Evolutionary conservation across 2,888 invertebrate species (phyloP).

Genomic region (Hoplodrina blanda): DNA sequence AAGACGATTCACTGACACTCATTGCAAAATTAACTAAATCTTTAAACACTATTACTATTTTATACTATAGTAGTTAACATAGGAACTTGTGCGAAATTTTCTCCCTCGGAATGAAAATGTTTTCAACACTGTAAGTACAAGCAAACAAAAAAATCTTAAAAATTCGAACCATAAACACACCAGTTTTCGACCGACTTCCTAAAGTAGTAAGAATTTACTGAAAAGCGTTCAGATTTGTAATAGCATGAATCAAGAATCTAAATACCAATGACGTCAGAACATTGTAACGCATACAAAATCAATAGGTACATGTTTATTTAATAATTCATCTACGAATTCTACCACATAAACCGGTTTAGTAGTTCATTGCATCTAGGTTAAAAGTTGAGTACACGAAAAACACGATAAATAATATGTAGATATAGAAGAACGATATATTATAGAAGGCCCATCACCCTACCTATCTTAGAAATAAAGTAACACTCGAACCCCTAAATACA

Average conservation of each 20-base stretch:
- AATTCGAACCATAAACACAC: conserved; percentile 7
- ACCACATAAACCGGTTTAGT: conserved; percentile 4
- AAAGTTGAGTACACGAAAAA: conserved; percentile 3
- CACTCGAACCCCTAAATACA: background rate
- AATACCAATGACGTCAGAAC: conserved; percentile 61
- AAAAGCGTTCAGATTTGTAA: conserved; percentile 53
- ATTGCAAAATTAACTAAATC: conserved; percentile 60
- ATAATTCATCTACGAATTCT: conserved; percentile 34
- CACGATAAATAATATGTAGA: background rate
- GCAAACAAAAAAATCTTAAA: conserved; percentile 5
- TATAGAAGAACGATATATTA: no score
- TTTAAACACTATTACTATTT: conserved; percentile 35
- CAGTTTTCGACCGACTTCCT: conserved; percentile 43
- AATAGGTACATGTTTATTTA: conserved; percentile 37
- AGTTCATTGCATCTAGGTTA: conserved; percentile 9
- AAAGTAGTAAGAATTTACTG: conserved; percentile 54
- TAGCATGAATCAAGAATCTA: conserved; percentile 61
- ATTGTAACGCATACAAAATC: conserved; percentile 46
- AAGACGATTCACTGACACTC: conserved; percentile 69
- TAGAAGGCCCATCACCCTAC: background rate
- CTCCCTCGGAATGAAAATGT: background rate
- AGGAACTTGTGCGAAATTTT: background rate
- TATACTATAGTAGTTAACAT: conserved; percentile 8
- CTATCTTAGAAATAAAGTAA: background rate
- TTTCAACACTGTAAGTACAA: no score